Evolutionary conservation across 2,113 vertebrate species (phyloP), one percentile per base, ranked within the genome.

Genomic region (Thinocorus orbignyianus): DNA sequence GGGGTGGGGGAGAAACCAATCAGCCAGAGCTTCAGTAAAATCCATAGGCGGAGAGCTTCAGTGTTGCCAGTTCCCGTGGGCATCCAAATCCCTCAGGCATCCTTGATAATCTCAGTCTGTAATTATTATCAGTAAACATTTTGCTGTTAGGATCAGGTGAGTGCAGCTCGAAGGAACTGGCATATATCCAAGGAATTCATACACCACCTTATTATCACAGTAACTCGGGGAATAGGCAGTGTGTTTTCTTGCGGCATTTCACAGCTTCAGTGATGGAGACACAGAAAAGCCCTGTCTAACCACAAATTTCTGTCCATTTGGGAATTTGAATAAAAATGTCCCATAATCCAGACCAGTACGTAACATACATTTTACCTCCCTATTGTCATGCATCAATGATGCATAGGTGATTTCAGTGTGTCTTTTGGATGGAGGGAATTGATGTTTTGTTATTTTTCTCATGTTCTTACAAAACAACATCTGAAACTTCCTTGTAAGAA

Each of bases 121-220:
- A 91, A 93, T 96, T 89, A 95, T 91, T 65, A 61, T 15, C 86
- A 61, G 83, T 58, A 87, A 93, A 89, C 80, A 84, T 42, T 95
- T 54, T 64, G 42, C 69, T 76, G 52, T 23, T 37, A 57, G 86
- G 86, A 89, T 83, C 86, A 84, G 90, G 86, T 91, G 80, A 95
- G 69, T 26, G 80, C 3, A 1, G 48, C 55, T 90, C 7, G 48
- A 49, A 86, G 42, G 83, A 94, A 6, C 72, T 94, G 96, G 92
- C 57, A 15, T 8, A 10, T 41, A 76, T 64, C 93, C 93, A 93
- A 84, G 72, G 76, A 86, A 61, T 84, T 71, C 86, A 10, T 26
- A 16, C 25, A 28, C 20, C 17, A 26, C 64, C 14, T 88, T 84
- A 76, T 92, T 94, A 84, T 66, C 81, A 51, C 13, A 84, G 55